A percentile compares a stretch with the other conserved stretches of the same genome.
These are phyloP conservation scores for Diploscapter pachys DNA, from an alignment of 1,140 invertebrate species.

Conservation along the genomic window DNA sequence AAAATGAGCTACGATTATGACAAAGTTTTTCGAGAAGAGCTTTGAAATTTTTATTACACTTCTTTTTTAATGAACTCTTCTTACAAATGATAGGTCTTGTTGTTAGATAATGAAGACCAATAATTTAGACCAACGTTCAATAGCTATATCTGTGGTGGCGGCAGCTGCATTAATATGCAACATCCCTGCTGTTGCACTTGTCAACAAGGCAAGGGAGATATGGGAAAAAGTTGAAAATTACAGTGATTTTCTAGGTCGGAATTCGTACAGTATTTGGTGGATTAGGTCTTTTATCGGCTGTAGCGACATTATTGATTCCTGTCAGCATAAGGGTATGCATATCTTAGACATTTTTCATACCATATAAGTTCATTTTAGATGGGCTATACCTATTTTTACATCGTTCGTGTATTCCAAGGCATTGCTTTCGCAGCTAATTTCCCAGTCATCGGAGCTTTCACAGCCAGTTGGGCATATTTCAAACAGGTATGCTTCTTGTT, in stretches of 20 bases:
- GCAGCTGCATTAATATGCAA: slow-evolving; percentile 43
- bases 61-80: too few species aligned
- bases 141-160: slow-evolving; percentile 41
- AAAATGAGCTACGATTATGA: too few species aligned
- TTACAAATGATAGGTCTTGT: too few species aligned
- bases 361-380: slow-evolving; percentile 22
- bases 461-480: slow-evolving; percentile 45
- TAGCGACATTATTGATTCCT: slow-evolving; percentile 40
- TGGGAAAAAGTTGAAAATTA: too few species aligned
- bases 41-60: too few species aligned
- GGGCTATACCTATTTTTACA: slow-evolving; percentile 40
- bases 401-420: slow-evolving; percentile 40
- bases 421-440: slow-evolving; percentile 49
- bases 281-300: slow-evolving; percentile 40
- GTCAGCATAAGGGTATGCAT: slow-evolving; percentile 33
- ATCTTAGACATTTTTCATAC: background rate
- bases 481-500: slow-evolving; percentile 37
- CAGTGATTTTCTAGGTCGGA: slow-evolving; percentile 16
- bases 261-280: slow-evolving; percentile 43
- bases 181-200: slow-evolving; percentile 38
- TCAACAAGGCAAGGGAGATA: slow-evolving; percentile 13
- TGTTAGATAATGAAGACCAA: background rate
- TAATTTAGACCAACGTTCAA: slow-evolving; percentile 33
- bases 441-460: slow-evolving; percentile 46
- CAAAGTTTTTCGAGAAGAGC: too few species aligned